Base-by-base conservation (phyloP, 1,140 invertebrate genomes). In the Drosophila seguyi region DNA sequence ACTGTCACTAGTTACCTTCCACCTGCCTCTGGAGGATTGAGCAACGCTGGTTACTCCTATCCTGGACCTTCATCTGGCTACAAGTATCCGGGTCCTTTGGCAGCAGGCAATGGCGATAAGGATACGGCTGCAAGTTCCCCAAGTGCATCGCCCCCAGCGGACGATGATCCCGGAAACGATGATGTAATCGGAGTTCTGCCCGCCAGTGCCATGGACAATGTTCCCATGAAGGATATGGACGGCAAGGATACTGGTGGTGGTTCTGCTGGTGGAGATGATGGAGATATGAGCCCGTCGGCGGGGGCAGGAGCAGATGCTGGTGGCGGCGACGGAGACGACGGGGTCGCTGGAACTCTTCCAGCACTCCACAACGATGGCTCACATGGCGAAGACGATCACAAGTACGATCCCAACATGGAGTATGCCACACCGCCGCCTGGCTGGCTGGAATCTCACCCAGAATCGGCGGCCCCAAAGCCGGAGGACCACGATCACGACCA, bases 371-470 rank as follows among this genome's bases (percentile, higher is more conserved):
- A 79, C 7, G 72, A 67, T 55, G 83, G 80, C 16, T 47, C 71
- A 1, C 66, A 55, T 18, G 47, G 74, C 16, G 66, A 57, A 6
- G 80, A 91, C 39, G 84, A 91, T 57, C 74, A 69, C 38, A 88
- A 76, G 36, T 91, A 91, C 58, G 91, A 91, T 73, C 80, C 86
- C 1, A 76, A 52, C 34, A 92, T 88, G 79, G 91, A 92, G 27
- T 92, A 91, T 57, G 74, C 91, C 1, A 91, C 92, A 22, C 91
- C 90, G 18, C 91, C 91, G 2, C 91, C 91, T 6, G 91, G 88
- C 13, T 92, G 86, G 84, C 27, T 92, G 4, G 81, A 92, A 38
- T 61, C 78, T 10, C 91, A 92, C 56, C 88, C 91, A 27, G 91
- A 92, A 20, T 79, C 83, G 0, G 83, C 74, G 6, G 83, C 71